Base-by-base conservation (phyloP, 2,113 vertebrate genomes). In the Manacus vitellinus region DNA sequence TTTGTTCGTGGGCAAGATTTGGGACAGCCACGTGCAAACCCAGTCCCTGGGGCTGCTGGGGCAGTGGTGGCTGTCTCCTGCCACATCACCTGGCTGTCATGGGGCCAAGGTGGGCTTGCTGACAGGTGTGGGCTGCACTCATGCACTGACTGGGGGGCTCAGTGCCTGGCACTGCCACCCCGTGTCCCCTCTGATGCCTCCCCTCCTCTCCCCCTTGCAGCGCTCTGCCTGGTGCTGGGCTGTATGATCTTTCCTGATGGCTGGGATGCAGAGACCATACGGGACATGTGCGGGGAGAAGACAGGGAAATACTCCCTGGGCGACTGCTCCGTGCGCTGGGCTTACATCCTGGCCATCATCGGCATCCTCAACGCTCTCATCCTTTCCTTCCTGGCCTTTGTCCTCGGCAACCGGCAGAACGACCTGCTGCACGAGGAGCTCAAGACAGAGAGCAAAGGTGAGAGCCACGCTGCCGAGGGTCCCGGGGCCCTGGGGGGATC, bases 291-390 rank as follows among this genome's bases (percentile, higher is more conserved):
- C 2, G 99, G 99, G 88, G 98, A 99, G 97, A 99, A 99, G 97
- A 99, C 99, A 0, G 99, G 98, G 83, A 99, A 99, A 95, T 99
- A 99, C 87, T 98, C 98, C 21, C 96, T 99, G 97, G 99, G 99
- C 5, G 98, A 99, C 97, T 99, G 99, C 97, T 99, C 99, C 0
- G 99, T 99, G 88, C 99, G 99, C 97, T 99, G 99, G 99, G 98
- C 99, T 35, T 99, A 99, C 95, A 99, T 99, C 97, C 97, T 99
- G 96, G 99, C 99, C 94, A 99, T 99, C 97, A 99, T 99, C 7
- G 99, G 99, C 96, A 99, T 99, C 97, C 98, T 99, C 97, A 99
- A 99, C 8, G 99, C 99, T 59, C 99, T 99, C 94, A 99, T 99
- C 97, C 99, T 99, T 67, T 99, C 99, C 94, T 99, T 99, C 97